phyloP scores from a whole-genome alignment of 1,140 invertebrate species.

The Aphis gossypii region DNA sequence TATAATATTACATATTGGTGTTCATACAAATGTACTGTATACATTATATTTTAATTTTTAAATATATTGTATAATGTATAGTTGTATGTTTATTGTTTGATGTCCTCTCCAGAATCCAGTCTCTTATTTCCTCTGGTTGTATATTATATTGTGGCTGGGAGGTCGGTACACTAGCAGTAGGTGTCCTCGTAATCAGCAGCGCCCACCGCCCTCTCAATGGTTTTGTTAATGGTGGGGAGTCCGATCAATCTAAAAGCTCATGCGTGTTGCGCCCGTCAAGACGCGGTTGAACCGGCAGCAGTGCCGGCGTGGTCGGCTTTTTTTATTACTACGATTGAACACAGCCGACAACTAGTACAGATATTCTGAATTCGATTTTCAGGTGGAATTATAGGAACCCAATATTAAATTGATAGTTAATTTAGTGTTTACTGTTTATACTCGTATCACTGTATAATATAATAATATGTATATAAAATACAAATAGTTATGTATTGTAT shows the following conservation, averaged over 20 bases:
- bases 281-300: slow-evolving; percentile 37
- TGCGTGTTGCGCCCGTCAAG: slow-evolving; percentile 50
- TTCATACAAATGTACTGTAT: not conserved
- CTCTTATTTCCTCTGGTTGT: slow-evolving; percentile 23
- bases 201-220: slow-evolving; percentile 42
- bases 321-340: slow-evolving; percentile 10
- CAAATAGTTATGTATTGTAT: too few species aligned
- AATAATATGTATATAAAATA: not conserved
- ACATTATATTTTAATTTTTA: too few species aligned
- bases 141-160: slow-evolving; percentile 4
- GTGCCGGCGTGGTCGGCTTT: not conserved
- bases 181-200: slow-evolving; percentile 47
- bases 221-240: slow-evolving; percentile 54
- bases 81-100: not conserved
- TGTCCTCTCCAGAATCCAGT: slow-evolving; percentile 23
- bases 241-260: slow-evolving; percentile 56
- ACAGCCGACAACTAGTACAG: not conserved
- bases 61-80: not conserved
- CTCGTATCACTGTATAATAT: not conserved
- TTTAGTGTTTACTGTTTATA: not conserved
- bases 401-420: not conserved
- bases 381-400: not conserved
- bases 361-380: not conserved
- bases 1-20: not conserved
- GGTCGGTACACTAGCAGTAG: slow-evolving; percentile 42